Evolutionary conservation across 2,113 vertebrate species (phyloP), one percentile per base, ranked within the genome.

Genomic region (Poeciliopsis prolifica): DNA sequence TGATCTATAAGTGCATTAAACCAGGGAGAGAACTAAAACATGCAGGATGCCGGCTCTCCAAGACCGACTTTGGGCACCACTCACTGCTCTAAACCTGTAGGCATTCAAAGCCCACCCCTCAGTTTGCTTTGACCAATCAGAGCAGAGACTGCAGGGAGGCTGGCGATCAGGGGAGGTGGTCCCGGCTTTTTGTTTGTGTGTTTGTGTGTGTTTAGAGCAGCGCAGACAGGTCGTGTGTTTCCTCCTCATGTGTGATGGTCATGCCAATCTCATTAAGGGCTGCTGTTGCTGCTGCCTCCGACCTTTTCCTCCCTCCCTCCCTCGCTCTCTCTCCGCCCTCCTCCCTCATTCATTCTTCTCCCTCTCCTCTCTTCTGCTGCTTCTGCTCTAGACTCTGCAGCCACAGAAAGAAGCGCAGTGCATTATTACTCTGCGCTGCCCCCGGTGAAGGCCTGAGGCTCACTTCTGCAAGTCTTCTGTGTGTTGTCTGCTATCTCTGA

Each of bases 231-330:
- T 72, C 79, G 81, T 91, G 82, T 85, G 61, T 79, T 80, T 76
- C 87, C 76, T 69, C 73, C 74, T 82, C 86, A 73, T 90, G 88
- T 94, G 83, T 90, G 87, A 91, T 87, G 90, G 94, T 95, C 93
- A 94, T 95, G 91, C 93, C 85, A 58, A 84, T 95, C 92, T 93
- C 79, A 94, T 95, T 94, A 95, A 86, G 84, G 61, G 79, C 86
- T 89, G 87, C 75, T 82, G 77, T 85, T 85, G 65, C 75, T 81
- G 75, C 89, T 89, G 75, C n/a, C 6, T 87, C 86, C 83, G 65
- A 58, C 70, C 83, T 87, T 69, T 67, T 83, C 78, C 72, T 75
- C 65, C 60, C 30, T 63, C 37, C 64, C 64, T 65, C 54, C 40
- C 30, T 63, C 37, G 61, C 64, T 65, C 54, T 48, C 3, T 29